Percentiles rank a stretch among this genome's conserved stretches.
Conservation (phyloP, 53 echinoderm and acorn worm species). For the Temnopleurus reevesii region DNA sequence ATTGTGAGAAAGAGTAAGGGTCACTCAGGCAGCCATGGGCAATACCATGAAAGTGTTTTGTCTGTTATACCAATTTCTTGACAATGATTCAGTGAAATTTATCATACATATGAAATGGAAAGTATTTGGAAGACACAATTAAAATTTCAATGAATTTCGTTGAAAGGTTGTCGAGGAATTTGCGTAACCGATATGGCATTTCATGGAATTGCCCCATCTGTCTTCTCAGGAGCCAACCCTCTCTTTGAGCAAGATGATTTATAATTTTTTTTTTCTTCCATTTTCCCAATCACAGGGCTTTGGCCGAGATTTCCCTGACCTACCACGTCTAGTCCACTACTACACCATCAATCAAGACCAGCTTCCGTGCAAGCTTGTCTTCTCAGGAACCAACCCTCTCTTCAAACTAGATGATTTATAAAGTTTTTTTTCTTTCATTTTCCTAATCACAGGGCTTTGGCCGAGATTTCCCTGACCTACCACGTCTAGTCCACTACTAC, state of each 20-base stretch:
- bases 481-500: constrained; percentile 93
- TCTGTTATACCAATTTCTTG: no score
- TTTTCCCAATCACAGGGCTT: constrained; percentile 74
- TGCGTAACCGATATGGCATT: no score
- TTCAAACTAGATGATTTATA: neutral
- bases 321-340: constrained; percentile 91
- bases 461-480: constrained; percentile 91
- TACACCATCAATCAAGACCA: constrained; percentile 91
- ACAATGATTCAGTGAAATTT: no score
- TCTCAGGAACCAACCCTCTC: neutral
- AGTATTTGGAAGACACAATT: no score
- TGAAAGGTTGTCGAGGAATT: no score
- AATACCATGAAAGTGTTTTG: constrained; percentile 96
- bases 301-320: constrained; percentile 92
- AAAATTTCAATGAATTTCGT: no score
- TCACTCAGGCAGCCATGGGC: constrained; percentile 93
- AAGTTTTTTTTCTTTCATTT: neutral
- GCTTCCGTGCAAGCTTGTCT: constrained; percentile 84
- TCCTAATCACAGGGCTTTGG: constrained; percentile 84
- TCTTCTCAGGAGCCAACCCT: neutral
- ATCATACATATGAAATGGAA: neutral
- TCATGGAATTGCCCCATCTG: no score
- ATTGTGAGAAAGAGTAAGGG: constrained; percentile 96
- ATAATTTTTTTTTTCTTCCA: neutral
- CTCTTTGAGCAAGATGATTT: no score